phyloP scores from a whole-genome alignment of 2,113 vertebrate species.

The Garra rufa region DNA sequence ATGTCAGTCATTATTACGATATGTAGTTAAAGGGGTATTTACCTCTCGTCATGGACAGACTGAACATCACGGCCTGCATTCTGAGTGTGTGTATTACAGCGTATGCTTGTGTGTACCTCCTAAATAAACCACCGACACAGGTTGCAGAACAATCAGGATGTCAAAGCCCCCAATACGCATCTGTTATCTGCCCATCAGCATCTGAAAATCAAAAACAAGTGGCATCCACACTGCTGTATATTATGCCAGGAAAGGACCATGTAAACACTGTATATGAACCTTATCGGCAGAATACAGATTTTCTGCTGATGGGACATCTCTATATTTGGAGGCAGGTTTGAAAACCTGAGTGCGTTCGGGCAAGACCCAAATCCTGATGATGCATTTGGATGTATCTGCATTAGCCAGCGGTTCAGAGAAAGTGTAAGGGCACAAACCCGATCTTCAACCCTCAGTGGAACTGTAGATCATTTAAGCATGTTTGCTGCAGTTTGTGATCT shows the following conservation, averaged over 20 bases:
- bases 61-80: neutral
- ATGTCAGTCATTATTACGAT: slow-evolving; percentile 28
- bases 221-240: neutral
- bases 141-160: slow-evolving; percentile 4
- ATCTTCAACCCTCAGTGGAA: neutral
- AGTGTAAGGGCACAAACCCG: neutral
- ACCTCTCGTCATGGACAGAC: slow-evolving; percentile 19
- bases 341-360: slow-evolving; percentile 20
- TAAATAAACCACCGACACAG: neutral
- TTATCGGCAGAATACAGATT: neutral
- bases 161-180: neutral
- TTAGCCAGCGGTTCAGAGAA: slow-evolving; percentile 5
- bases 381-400: neutral
- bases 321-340: slow-evolving; percentile 24
- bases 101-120: slow-evolving; percentile 2
- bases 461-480: neutral
- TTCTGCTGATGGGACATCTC: slow-evolving; percentile 2
- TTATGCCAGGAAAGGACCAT: neutral
- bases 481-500: neutral
- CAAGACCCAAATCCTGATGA: neutral
- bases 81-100: slow-evolving; percentile 14
- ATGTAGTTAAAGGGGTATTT: slow-evolving; percentile 44
- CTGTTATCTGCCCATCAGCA: slow-evolving; percentile 4
- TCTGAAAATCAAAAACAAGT: neutral
- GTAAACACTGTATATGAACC: slow-evolving; percentile 17